Evolutionary conservation across 1,140 invertebrate species (phyloP).

Genomic region (Argopecten irradians): DNA sequence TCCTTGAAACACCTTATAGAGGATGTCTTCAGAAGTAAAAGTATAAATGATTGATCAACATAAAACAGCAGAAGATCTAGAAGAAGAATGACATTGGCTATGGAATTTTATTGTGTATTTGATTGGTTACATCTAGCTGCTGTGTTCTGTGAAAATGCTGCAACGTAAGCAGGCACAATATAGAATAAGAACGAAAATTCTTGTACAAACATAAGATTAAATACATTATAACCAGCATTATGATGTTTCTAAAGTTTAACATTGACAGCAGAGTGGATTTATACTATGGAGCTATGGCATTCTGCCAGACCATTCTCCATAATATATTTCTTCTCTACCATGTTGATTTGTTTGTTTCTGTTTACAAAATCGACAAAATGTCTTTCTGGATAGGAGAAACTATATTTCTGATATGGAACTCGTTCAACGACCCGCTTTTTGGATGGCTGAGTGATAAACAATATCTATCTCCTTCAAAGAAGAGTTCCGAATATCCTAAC

Average conservation of each 20-base stretch:
- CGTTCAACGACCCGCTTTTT: constrained; percentile 75
- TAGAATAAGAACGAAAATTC: too few relatives aligned
- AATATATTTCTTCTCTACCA: constrained; percentile 76
- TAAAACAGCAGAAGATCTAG: too few relatives aligned
- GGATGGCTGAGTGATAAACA: constrained; percentile 75
- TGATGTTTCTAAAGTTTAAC: neutral
- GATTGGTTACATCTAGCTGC: too few relatives aligned
- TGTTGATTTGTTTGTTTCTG: constrained; percentile 75
- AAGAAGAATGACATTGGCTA: too few relatives aligned
- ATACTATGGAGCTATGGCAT: constrained; percentile 71
- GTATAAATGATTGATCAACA: too few relatives aligned
- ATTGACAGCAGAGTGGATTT: constrained; percentile 51
- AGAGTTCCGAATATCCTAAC: neutral
- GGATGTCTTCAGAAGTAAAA: too few relatives aligned
- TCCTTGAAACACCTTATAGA: too few relatives aligned
- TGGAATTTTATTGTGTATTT: too few relatives aligned
- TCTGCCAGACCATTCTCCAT: constrained; percentile 74
- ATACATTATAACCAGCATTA: neutral
- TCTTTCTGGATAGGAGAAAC: constrained; percentile 76
- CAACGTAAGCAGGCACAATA: too few relatives aligned
- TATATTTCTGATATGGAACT: constrained; percentile 77
- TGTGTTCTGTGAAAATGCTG: too few relatives aligned
- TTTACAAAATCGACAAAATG: constrained; percentile 76
- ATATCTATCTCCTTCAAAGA: constrained; percentile 49
- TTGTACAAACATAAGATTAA: too few relatives aligned